These are phyloP conservation scores for Epinotia brunnichana DNA, from an alignment of 2,888 invertebrate species.

Conservation along the genomic window DNA sequence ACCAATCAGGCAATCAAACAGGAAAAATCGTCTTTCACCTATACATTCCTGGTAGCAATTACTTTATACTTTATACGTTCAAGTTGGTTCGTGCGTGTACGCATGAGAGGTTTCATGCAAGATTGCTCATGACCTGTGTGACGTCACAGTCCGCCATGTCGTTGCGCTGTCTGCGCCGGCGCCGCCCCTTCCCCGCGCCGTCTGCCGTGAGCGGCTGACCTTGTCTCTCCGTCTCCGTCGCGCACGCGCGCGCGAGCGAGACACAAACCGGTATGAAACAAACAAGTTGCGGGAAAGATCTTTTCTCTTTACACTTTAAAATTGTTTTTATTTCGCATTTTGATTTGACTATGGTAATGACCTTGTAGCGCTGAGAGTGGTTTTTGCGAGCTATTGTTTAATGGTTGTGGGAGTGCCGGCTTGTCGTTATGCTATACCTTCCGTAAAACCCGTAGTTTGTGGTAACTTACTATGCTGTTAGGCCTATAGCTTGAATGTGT, in stretches of 20 bases:
- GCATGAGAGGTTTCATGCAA: conserved; percentile 73
- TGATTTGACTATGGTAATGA: conserved; percentile 74
- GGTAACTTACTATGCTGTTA: not conserved
- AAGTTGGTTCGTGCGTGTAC: conserved; percentile 67
- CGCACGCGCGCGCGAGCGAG: conserved; percentile 59
- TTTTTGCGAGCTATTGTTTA: conserved; percentile 46
- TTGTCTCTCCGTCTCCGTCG: conserved; percentile 72
- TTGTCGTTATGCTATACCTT: conserved; percentile 9
- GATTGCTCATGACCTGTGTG: conserved; percentile 68
- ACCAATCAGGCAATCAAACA: conserved; percentile 29
- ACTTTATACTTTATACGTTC: conserved; percentile 58
- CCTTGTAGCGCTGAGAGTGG: conserved; percentile 58
- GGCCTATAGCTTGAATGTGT: conserved; percentile 5
- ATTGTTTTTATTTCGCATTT: conserved; percentile 75
- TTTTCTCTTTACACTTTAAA: conserved; percentile 77
- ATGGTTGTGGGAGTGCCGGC: too few relatives aligned
- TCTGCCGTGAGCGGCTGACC: conserved; percentile 81
- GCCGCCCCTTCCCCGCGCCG: conserved; percentile 62
- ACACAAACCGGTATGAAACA: conserved; percentile 68
- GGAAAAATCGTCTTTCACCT: conserved; percentile 46
- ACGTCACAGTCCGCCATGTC: conserved; percentile 76
- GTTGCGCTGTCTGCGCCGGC: conserved; percentile 77
- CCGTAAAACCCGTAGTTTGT: not conserved
- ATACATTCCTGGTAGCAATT: conserved; percentile 52
- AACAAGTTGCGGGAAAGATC: conserved; percentile 77